These are phyloP conservation scores for Lagopus leucura DNA, from an alignment of 2,113 vertebrate genomes.

Conservation along the genomic window DNA sequence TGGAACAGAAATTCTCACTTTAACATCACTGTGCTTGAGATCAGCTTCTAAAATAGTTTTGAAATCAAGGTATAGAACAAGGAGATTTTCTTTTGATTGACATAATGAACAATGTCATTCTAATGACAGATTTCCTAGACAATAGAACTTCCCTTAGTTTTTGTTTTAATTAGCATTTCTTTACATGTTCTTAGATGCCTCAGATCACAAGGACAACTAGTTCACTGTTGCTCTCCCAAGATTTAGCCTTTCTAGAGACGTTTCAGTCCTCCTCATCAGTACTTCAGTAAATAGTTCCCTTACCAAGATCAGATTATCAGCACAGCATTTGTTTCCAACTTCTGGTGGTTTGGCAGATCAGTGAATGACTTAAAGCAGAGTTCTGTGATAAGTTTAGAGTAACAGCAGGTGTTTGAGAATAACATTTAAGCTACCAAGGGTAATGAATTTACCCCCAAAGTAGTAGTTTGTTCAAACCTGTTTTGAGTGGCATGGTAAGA, in stretches of 20 bases:
- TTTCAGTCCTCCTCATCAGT: background rate
- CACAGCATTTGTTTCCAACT: background rate
- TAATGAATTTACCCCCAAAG: background rate
- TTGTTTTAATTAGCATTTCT: background rate
- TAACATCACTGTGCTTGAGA: background rate
- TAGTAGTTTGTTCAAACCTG: background rate
- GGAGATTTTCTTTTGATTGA: background rate
- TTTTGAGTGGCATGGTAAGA: background rate
- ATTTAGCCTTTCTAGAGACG: background rate
- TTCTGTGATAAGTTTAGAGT: background rate
- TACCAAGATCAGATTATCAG: background rate
- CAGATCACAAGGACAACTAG: background rate
- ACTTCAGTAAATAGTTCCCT: background rate
- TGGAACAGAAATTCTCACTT: background rate
- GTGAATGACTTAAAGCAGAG: background rate
- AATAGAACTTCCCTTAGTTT: background rate
- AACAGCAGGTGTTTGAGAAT: no score
- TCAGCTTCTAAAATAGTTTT: background rate
- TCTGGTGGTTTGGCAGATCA: background rate
- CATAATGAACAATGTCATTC: background rate
- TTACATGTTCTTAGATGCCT: background rate
- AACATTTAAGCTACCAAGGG: background rate
- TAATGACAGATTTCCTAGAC: background rate
- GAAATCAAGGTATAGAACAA: background rate
- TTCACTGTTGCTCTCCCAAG: background rate